Percentiles rank a stretch among this genome's conserved stretches.
Conservation (phyloP, 1,140 invertebrate genomes). For the Pogonomyrmex californicus region DNA sequence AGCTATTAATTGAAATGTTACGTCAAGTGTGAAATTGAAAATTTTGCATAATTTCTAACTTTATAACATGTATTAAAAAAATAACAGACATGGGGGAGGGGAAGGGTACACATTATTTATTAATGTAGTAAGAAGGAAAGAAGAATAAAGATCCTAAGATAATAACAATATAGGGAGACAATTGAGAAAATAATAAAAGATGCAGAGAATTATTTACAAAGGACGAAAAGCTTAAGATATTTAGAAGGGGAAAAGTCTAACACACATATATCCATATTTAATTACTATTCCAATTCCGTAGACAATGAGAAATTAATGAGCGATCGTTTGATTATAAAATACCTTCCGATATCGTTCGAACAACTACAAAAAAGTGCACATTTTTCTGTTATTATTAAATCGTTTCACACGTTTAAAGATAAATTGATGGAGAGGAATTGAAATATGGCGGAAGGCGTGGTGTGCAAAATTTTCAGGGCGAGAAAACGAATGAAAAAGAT, state of each 20-base stretch:
- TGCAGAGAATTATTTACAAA: neutral
- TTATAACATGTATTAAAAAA: neutral
- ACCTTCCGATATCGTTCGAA: neutral
- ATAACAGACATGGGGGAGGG: neutral
- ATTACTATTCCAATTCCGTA: slow-evolving; percentile 5
- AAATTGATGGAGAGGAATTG: neutral
- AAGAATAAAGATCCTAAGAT: neutral
- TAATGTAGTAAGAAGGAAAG: neutral
- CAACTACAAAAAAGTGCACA: neutral
- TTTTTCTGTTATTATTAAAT: slow-evolving; percentile 21
- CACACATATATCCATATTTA: slow-evolving; percentile 12
- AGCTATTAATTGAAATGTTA: neutral
- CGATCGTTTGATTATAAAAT: neutral
- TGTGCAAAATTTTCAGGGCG: neutral
- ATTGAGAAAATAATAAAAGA: neutral
- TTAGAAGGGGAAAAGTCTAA: neutral
- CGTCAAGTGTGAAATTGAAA: neutral
- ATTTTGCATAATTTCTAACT: neutral
- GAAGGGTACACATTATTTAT: neutral
- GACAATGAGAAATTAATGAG: slow-evolving; percentile 25
- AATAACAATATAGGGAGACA: neutral
- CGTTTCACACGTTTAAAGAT: neutral
- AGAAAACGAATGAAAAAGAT: slow-evolving; percentile 4
- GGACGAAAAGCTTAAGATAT: neutral
- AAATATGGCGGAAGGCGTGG: neutral